These are phyloP conservation scores for Diploptera punctata DNA, from an alignment of 2,888 invertebrate species.

Conservation along the genomic window DNA sequence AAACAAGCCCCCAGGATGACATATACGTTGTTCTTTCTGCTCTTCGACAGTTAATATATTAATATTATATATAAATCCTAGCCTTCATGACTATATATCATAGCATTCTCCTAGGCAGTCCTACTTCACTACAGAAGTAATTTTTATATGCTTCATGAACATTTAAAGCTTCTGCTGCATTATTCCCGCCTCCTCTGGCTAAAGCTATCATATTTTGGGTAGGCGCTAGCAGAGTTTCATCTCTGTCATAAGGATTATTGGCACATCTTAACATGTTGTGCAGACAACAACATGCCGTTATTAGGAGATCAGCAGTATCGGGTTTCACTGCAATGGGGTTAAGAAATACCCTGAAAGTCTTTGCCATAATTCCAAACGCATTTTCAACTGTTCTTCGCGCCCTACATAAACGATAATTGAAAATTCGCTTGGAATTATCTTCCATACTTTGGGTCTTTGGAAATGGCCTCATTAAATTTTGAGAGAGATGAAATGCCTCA, in stretches of 20 bases:
- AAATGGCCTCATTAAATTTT: neutral
- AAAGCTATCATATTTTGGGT: neutral
- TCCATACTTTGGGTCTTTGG: neutral
- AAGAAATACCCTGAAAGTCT: neutral
- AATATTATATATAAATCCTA: no score
- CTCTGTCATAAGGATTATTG: no score
- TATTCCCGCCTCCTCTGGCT: neutral
- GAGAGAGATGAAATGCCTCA: neutral
- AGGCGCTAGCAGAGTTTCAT: neutral
- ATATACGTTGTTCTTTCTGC: no score
- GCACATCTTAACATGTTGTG: neutral
- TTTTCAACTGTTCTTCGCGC: neutral
- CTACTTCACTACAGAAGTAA: neutral
- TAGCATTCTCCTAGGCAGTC: no score
- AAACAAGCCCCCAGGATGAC: no score
- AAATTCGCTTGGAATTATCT: neutral
- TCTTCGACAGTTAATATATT: no score
- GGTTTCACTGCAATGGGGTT: neutral
- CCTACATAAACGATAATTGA: neutral
- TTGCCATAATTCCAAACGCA: neutral
- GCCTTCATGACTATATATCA: no score
- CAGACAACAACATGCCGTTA: neutral
- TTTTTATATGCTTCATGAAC: neutral
- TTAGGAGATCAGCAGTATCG: neutral
- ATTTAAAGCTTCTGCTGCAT: neutral